These are phyloP conservation scores for Parnassius apollo DNA, from an alignment of 2,888 invertebrate species.

Conservation along the genomic window DNA sequence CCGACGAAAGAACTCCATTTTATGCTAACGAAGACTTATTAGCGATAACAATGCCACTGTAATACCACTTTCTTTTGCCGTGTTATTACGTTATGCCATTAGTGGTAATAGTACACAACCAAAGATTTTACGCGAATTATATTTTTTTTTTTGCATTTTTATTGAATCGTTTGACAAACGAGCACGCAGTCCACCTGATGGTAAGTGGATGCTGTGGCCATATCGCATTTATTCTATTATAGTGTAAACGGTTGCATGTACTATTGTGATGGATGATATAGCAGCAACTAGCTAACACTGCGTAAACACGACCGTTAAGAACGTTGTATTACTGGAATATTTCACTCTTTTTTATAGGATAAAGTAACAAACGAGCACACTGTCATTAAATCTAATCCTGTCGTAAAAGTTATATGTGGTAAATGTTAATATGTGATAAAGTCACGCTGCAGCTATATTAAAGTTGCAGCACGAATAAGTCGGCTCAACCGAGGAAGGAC, in stretches of 20 bases:
- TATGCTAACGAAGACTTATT: slow-evolving; percentile 64
- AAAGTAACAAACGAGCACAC: too few relatives aligned
- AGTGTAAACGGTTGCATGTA: slow-evolving; percentile 15
- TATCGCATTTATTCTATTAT: too few relatives aligned
- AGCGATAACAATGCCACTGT: slow-evolving; percentile 61
- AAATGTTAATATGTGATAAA: too few relatives aligned
- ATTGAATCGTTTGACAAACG: too few relatives aligned
- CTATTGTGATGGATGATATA: not conserved
- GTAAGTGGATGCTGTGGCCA: too few relatives aligned
- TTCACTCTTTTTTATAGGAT: slow-evolving; percentile 15
- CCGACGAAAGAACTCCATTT: slow-evolving; percentile 59
- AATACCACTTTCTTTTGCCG: slow-evolving; percentile 48
- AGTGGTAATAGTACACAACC: slow-evolving; percentile 28
- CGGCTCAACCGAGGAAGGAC: too few relatives aligned
- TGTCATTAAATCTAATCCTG: too few relatives aligned
- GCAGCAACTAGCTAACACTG: slow-evolving; percentile 14
- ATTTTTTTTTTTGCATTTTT: too few relatives aligned
- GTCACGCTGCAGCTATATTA: too few relatives aligned
- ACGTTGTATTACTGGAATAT: slow-evolving; percentile 24
- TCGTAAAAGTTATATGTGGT: too few relatives aligned
- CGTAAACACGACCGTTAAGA: slow-evolving; percentile 25
- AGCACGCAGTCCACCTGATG: too few relatives aligned
- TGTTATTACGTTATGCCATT: slow-evolving; percentile 35
- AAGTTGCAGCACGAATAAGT: too few relatives aligned
- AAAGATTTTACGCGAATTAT: slow-evolving; percentile 24